Evolutionary conservation across 2,797 vertebrate species (phyloP).

Genomic region (Falco concolor): DNA sequence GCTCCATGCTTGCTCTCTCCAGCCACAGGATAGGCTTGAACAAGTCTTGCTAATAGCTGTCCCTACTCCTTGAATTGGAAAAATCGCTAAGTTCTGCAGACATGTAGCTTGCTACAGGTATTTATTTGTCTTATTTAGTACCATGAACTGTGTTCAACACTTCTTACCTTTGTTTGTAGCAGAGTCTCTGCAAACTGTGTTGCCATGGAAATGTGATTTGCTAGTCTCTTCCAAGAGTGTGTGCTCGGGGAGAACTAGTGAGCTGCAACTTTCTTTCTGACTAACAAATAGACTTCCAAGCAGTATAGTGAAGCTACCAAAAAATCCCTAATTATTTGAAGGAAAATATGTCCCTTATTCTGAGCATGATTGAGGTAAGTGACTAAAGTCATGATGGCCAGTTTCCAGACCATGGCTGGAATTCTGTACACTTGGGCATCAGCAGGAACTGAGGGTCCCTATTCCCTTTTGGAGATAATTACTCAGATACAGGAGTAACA

Average conservation of each 20-base stretch:
- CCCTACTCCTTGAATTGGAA: neutral
- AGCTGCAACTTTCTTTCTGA: neutral
- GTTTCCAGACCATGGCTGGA: neutral
- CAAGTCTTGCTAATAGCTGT: neutral
- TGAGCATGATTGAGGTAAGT: neutral
- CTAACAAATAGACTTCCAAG: neutral
- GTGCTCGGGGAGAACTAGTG: neutral
- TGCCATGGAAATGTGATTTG: conserved; percentile 38
- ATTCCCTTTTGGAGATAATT: neutral
- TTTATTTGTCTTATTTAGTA: neutral
- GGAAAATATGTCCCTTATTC: neutral
- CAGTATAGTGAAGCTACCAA: neutral
- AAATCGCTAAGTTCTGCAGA: neutral
- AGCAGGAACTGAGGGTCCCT: neutral
- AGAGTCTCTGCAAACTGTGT: neutral
- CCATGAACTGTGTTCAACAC: neutral
- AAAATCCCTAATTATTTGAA: neutral
- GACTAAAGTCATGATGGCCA: neutral
- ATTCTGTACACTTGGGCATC: neutral
- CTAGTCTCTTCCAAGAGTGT: neutral
- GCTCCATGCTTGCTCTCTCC: neutral
- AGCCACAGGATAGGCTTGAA: neutral
- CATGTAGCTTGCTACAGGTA: neutral
- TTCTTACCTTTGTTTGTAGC: neutral
- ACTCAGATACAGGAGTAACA: neutral